Base-by-base conservation (phyloP, 2,888 invertebrate genomes). In the Hirudinaria manillensis region DNA sequence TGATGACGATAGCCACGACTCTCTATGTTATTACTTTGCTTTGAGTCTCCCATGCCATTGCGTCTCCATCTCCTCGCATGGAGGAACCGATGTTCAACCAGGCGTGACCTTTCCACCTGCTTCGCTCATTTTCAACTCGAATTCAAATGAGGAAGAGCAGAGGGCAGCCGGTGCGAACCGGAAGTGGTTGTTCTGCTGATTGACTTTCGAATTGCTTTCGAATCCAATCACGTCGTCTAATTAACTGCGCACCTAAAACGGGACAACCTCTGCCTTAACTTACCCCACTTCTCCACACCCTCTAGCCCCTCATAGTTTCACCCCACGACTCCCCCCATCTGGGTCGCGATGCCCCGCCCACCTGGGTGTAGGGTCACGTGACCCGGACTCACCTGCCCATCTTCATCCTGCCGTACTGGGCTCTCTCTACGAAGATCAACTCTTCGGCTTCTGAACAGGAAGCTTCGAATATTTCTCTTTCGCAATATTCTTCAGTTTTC, bases 381-480 rank as follows among this genome's bases (percentile, higher is more conserved):
- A n/a, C 53, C 13, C 29, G 7, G n/a, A 68, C 38, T 45, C 70
- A 73, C 73, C 73, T 73, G n/a, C 73, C 73, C 21, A 65, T 53
- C 73, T 34, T 73, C 73, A 73, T 73, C 34, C 73, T 32, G 10
- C 73, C 73, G 29, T 73, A 73, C 21, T 53, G 65, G 13, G 73
- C 73, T 36, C n/a, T 73, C 29, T 29, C 55, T n/a, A 56, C 36
- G 21, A 73, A 38, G 65, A 73, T 73, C 27, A 73, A n/a, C 27
- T 61, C 36, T 19, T 61, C 32, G 6, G 73, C 34, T 36, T 27
- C 3, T 13, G 38, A 36, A 34, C 73, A 73, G 36, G 32, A 34
- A n/a, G 73, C 73, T 61, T 65, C 73, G 21, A 73, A 73, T n/a
- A 27, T 36, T 73, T 73, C 73, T 65, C 73, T 53, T 29, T 73